phyloP scores from a whole-genome alignment of 2,888 invertebrate genomes.

The Paralinhomoeus sp. region DNA sequence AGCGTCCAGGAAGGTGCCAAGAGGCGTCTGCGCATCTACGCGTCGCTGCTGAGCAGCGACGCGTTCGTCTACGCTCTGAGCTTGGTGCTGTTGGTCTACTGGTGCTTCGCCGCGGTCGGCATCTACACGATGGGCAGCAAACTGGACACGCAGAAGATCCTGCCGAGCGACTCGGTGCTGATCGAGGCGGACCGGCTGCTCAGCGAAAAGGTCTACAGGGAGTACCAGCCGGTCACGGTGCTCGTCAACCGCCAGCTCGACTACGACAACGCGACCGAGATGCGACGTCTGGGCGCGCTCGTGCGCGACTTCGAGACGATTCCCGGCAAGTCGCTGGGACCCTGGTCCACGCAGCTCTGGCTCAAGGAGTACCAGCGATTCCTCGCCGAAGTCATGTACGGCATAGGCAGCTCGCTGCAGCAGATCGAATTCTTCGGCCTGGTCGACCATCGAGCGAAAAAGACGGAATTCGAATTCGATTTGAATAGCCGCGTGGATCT shows the following conservation, averaged over 20 bases:
- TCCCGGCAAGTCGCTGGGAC: constrained; percentile 12
- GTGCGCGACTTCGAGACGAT: constrained; percentile 17
- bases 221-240: constrained; percentile 21
- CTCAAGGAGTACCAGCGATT: constrained; percentile 14
- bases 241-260: constrained; percentile 16
- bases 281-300: constrained; percentile 13
- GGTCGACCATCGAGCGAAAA: neutral
- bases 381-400: neutral
- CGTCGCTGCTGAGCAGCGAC: no score
- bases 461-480: neutral
- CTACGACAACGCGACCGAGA: constrained; percentile 10
- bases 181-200: constrained; percentile 16
- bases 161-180: constrained; percentile 18
- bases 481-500: no score
- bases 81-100: neutral
- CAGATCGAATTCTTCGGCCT: neutral
- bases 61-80: neutral
- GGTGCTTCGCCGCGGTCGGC: constrained; percentile 8
- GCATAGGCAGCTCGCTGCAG: neutral
- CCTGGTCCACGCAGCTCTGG: constrained; percentile 17
- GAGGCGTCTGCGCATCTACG: no score
- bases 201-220: constrained; percentile 18
- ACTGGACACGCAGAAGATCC: constrained; percentile 19
- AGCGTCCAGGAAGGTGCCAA: no score
- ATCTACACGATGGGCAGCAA: constrained; percentile 13